Conservation (phyloP, 2,888 invertebrate genomes). For the Dicranocentrus wangi region DNA sequence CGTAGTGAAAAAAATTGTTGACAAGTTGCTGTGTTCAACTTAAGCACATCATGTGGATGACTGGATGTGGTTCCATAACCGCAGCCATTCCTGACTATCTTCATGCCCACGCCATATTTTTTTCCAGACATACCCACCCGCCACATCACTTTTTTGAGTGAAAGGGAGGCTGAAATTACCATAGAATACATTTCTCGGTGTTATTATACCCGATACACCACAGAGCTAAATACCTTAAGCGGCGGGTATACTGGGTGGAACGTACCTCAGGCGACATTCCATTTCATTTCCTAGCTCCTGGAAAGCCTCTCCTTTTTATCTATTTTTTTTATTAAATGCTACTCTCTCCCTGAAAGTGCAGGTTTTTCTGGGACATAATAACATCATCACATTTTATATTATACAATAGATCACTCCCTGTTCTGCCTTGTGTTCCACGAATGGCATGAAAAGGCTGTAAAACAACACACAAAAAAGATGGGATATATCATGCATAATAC, state of each 20-base stretch:
- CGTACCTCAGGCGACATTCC: slow-evolving; percentile 22
- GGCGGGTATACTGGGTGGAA: too few species aligned
- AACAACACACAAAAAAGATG: not conserved
- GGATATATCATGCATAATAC: slow-evolving; percentile 57
- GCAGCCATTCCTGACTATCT: too few species aligned
- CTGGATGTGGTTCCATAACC: too few species aligned
- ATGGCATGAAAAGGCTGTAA: slow-evolving; percentile 5
- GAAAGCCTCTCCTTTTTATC: not conserved
- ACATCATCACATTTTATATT: slow-evolving; percentile 16
- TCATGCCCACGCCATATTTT: too few species aligned
- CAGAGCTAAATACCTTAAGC: slow-evolving; percentile 9
- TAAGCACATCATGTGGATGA: too few species aligned
- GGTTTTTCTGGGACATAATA: slow-evolving; percentile 11
- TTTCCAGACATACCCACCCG: too few species aligned
- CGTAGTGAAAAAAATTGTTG: too few species aligned
- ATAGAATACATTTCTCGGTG: too few species aligned
- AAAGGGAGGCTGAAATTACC: too few species aligned
- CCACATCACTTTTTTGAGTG: too few species aligned
- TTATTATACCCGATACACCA: too few species aligned
- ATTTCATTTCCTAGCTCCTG: slow-evolving; percentile 22
- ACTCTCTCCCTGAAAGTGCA: not conserved
- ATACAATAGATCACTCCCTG: not conserved
- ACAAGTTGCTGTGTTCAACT: too few species aligned
- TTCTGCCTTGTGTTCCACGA: not conserved
- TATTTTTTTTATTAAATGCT: slow-evolving; percentile 5